These are phyloP conservation scores for Mormyrus iriodes DNA, from an alignment of 2,113 vertebrate species.

Conservation along the genomic window DNA sequence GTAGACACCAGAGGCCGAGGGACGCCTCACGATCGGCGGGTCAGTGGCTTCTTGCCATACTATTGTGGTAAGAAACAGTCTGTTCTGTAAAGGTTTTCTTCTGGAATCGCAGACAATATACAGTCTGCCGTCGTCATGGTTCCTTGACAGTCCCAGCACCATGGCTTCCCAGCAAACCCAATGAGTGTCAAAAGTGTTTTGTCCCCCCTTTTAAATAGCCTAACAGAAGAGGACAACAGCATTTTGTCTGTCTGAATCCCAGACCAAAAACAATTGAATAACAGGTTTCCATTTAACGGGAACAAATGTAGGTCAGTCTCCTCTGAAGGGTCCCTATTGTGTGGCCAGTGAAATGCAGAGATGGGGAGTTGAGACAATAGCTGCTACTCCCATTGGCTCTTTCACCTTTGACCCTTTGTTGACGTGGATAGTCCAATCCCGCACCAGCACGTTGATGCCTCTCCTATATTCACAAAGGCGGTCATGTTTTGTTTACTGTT, in stretches of 20 bases:
- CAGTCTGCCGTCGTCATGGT: not conserved
- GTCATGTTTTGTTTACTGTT: not conserved
- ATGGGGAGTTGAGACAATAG: not conserved
- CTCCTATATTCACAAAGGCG: not conserved
- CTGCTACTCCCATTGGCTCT: not conserved
- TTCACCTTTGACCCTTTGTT: not conserved
- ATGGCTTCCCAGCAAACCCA: not conserved
- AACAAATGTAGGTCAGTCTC: not conserved
- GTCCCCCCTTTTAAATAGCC: not conserved
- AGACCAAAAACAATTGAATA: not conserved
- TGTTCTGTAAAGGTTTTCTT: not conserved
- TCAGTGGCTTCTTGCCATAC: not conserved
- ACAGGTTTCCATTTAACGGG: not conserved
- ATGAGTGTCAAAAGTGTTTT: not conserved
- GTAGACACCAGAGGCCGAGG: not conserved
- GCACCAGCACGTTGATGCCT: not conserved
- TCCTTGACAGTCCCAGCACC: not conserved
- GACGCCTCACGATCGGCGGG: not conserved
- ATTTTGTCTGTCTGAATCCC: not conserved
- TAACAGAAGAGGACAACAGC: not conserved
- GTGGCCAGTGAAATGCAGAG: not conserved
- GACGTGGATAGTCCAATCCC: not conserved
- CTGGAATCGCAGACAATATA: not conserved
- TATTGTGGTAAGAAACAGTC: not conserved
- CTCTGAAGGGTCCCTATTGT: not conserved